Conservation (phyloP, 2,888 invertebrate species). For the Noctua fimbriata region DNA sequence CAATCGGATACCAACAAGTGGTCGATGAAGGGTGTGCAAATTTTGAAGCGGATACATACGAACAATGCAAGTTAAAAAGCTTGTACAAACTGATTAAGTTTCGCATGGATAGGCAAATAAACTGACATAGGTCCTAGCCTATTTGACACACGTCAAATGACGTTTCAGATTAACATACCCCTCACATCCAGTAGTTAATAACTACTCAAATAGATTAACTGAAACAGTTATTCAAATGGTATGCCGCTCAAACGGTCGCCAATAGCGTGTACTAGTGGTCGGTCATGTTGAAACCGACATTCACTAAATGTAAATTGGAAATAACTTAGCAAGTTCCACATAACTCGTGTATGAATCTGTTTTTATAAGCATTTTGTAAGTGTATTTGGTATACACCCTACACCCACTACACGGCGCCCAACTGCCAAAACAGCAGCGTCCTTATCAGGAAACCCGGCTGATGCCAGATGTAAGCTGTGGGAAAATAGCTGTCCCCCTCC, state of each 20-base stretch:
- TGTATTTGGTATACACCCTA: background rate
- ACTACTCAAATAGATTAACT: background rate
- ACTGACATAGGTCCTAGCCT: too few relatives aligned
- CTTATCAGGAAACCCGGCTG: too few relatives aligned
- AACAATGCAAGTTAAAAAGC: too few relatives aligned
- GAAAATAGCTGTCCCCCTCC: too few relatives aligned
- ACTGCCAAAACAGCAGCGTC: too few relatives aligned
- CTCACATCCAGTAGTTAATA: background rate
- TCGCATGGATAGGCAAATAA: too few relatives aligned
- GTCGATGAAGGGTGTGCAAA: too few relatives aligned
- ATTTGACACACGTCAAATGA: background rate
- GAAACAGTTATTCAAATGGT: constrained; percentile 22
- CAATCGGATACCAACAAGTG: too few relatives aligned
- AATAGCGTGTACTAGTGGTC: constrained; percentile 25
- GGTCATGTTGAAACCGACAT: constrained; percentile 14
- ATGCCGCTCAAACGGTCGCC: constrained; percentile 20
- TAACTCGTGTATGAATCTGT: constrained; percentile 18
- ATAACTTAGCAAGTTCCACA: constrained; percentile 12
- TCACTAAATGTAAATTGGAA: constrained; percentile 32
- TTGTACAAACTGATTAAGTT: too few relatives aligned
- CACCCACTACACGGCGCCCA: too few relatives aligned
- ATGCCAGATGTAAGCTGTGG: too few relatives aligned
- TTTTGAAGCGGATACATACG: too few relatives aligned
- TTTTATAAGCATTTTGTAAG: background rate
- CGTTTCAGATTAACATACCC: background rate